Conservation (phyloP, 2,888 invertebrate species). For the Ariolimax columbianus region DNA sequence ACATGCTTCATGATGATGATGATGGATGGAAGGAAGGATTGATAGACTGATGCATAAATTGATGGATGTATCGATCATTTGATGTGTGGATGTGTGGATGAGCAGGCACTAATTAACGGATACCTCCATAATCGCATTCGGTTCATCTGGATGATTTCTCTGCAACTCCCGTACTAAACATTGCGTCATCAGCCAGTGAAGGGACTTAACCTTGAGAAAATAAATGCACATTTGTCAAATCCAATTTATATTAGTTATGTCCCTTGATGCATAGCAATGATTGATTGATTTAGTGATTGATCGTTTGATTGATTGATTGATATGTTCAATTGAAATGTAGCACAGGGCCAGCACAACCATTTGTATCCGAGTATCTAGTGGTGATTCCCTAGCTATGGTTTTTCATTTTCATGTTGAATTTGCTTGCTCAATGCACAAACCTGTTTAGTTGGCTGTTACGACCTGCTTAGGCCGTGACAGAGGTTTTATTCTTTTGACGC, state of each 20-base stretch:
- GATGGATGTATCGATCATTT: not conserved
- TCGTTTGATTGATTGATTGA: no score
- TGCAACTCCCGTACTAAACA: not conserved
- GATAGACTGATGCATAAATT: not conserved
- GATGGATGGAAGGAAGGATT: not conserved
- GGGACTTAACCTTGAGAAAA: slow-evolving; percentile 1
- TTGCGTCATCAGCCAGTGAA: slow-evolving; percentile 14
- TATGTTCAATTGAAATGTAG: no score
- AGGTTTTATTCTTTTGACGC: no score
- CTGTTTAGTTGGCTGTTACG: no score
- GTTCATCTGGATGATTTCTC: not conserved
- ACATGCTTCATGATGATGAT: no score
- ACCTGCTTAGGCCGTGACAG: no score
- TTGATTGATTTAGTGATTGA: no score
- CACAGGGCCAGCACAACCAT: no score
- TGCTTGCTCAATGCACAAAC: no score
- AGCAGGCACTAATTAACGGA: not conserved
- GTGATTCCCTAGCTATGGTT: no score
- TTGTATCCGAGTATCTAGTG: no score
- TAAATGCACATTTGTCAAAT: not conserved
- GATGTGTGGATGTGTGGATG: not conserved
- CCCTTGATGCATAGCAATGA: not conserved
- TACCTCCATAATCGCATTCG: slow-evolving; percentile 9
- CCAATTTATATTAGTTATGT: not conserved
- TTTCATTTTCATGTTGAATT: no score